A percentile compares a stretch with the other conserved stretches of the same genome.
Evolutionary conservation across 2,888 invertebrate genomes (phyloP).

Genomic region (Tenthredo scrophulariae): DNA sequence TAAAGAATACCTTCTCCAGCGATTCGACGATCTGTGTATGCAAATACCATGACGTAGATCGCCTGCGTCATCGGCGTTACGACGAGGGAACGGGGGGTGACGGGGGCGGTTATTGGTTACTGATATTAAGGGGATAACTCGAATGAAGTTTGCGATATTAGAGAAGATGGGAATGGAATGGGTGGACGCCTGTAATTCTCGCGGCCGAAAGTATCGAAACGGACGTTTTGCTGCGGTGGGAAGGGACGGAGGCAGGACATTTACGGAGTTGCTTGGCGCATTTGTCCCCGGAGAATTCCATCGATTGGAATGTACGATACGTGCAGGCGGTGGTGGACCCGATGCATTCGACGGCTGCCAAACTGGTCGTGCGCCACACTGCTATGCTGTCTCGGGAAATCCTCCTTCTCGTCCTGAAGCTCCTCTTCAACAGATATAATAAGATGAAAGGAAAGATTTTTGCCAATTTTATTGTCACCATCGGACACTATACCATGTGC

Average conservation of each 20-base stretch:
- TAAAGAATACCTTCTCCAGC: not conserved
- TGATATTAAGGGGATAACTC: slow-evolving; percentile 33
- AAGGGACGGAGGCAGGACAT: slow-evolving; percentile 36
- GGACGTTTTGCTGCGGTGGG: not conserved
- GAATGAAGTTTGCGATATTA: slow-evolving; percentile 42
- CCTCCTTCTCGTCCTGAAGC: not conserved
- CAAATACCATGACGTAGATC: slow-evolving; percentile 23
- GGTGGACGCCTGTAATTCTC: slow-evolving; percentile 21
- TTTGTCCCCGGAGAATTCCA: slow-evolving; percentile 60
- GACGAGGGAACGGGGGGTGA: not conserved
- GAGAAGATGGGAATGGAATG: slow-evolving; percentile 2
- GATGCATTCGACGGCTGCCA: slow-evolving; percentile 44
- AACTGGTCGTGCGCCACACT: slow-evolving; percentile 49
- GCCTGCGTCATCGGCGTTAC: slow-evolving; percentile 1
- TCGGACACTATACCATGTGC: not conserved
- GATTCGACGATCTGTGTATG: not conserved
- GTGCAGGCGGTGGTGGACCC: slow-evolving; percentile 14
- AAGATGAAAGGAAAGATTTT: not conserved
- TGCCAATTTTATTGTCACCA: not conserved
- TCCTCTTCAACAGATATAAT: not conserved
- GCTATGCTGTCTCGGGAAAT: not conserved
- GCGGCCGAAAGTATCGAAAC: slow-evolving; percentile 25
- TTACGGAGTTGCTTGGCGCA: slow-evolving; percentile 63
- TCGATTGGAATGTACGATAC: slow-evolving; percentile 53
- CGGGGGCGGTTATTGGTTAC: slow-evolving; percentile 1